Conservation (phyloP, 2,888 invertebrate species). For the Sesia apiformis region DNA sequence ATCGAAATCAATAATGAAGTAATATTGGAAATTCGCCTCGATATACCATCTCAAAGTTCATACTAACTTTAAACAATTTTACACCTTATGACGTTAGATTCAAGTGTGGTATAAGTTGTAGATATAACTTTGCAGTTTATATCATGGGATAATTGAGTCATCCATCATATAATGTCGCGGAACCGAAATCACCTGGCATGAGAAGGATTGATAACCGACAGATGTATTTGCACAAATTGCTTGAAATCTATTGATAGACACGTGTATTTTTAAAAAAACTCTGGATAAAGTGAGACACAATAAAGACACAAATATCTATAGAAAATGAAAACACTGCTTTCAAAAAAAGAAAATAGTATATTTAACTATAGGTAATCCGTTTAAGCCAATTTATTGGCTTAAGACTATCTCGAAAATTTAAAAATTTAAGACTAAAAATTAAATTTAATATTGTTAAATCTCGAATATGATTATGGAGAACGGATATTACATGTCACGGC, state of each 20-base stretch:
- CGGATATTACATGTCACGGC: no score
- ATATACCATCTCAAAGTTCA: constrained; percentile 1
- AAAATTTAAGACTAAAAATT: no score
- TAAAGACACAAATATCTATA: no score
- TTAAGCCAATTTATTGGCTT: no score
- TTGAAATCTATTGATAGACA: not conserved
- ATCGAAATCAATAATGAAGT: constrained; percentile 27
- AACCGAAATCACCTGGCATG: constrained; percentile 17
- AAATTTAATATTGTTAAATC: no score
- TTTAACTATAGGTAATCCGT: no score
- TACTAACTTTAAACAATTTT: not conserved
- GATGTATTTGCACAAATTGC: not conserved
- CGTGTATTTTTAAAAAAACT: no score
- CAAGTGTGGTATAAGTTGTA: constrained; percentile 8
- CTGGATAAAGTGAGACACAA: no score
- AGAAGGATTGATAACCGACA: constrained; percentile 15
- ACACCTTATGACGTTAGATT: constrained; percentile 9
- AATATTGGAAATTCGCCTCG: constrained; percentile 16
- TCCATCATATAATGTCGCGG: constrained; percentile 27
- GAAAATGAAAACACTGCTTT: no score
- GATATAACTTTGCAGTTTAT: constrained; percentile 3
- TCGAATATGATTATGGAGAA: no score
- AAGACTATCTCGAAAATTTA: no score
- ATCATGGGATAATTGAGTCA: constrained; percentile 30
- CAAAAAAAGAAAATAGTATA: no score